phyloP scores from a whole-genome alignment of 2,888 invertebrate species.

The Coenonympha arcania region DNA sequence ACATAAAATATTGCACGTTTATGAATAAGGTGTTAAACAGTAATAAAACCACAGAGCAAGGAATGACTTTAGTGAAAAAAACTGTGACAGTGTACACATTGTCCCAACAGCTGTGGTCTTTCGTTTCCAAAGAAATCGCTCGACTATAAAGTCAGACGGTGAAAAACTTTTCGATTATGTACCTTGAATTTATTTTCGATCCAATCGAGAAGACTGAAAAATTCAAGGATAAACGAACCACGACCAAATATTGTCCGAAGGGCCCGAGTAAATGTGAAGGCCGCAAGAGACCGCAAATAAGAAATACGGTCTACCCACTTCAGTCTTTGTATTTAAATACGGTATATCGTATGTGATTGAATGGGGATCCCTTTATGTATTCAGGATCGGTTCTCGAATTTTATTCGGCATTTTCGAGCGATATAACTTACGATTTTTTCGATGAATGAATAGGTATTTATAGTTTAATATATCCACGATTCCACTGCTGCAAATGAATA shows the following conservation, averaged over 20 bases:
- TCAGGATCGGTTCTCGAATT: constrained; percentile 7
- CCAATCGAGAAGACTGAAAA: constrained; percentile 1
- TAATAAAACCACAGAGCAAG: too few relatives aligned
- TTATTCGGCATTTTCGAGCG: constrained; percentile 14
- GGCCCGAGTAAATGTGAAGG: constrained; percentile 1
- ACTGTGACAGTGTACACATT: too few relatives aligned
- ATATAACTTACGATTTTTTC: neutral
- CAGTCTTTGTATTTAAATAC: constrained; percentile 17
- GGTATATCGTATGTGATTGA: constrained; percentile 20
- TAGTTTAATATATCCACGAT: too few relatives aligned
- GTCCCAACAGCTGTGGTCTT: too few relatives aligned
- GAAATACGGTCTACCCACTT: too few relatives aligned
- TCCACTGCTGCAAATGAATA: neutral
- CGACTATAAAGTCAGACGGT: neutral
- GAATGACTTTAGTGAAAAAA: too few relatives aligned
- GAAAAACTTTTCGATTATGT: neutral
- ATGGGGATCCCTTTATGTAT: constrained; percentile 20
- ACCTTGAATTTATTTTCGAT: too few relatives aligned
- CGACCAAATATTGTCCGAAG: neutral
- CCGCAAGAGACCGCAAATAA: constrained; percentile 13
- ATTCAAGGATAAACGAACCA: constrained; percentile 4
- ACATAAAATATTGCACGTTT: too few relatives aligned
- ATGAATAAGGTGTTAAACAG: too few relatives aligned
- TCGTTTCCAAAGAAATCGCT: neutral
- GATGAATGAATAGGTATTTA: neutral